phyloP scores from a whole-genome alignment of 2,888 invertebrate species.

The Galerucella nymphaeae region DNA sequence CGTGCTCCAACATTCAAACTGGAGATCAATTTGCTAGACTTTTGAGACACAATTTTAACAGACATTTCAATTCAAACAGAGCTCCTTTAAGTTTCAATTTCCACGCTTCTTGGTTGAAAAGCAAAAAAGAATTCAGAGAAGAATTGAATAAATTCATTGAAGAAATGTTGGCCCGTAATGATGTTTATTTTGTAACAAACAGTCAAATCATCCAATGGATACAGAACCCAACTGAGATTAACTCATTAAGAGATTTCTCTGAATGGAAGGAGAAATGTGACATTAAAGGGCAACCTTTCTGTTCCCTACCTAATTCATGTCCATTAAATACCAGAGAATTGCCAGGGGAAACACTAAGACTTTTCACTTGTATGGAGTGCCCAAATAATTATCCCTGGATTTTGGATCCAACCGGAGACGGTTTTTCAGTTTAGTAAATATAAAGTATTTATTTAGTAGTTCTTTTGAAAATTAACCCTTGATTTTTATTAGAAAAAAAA shows the following conservation, averaged over 20 bases:
- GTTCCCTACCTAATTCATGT: constrained; percentile 91
- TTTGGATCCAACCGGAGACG: constrained; percentile 93
- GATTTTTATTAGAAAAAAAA: constrained; percentile 17
- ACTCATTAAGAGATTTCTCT: constrained; percentile 88
- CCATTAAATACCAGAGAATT: constrained; percentile 89
- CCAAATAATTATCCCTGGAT: constrained; percentile 97
- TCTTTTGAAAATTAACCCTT: constrained; percentile 34
- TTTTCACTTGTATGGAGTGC: constrained; percentile 96
- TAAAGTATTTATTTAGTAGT: constrained; percentile 57
- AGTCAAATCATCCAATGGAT: constrained; percentile 93
- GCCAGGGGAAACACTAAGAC: constrained; percentile 90
- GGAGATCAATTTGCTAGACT: constrained; percentile 92
- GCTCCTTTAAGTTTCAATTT: constrained; percentile 93
- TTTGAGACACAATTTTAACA: constrained; percentile 92
- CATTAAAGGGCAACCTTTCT: constrained; percentile 92
- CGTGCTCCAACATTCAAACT: constrained; percentile 91
- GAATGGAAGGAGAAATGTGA: constrained; percentile 97
- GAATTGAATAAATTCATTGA: constrained; percentile 93
- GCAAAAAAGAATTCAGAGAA: constrained; percentile 92
- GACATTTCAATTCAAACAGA: constrained; percentile 92
- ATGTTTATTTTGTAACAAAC: constrained; percentile 93
- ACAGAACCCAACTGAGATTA: constrained; percentile 92
- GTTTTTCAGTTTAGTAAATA: constrained; percentile 84
- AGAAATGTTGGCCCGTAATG: constrained; percentile 88
- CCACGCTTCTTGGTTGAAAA: constrained; percentile 95